Conservation (phyloP, 1,140 invertebrate genomes). For the Rhizoglyphus robini region DNA sequence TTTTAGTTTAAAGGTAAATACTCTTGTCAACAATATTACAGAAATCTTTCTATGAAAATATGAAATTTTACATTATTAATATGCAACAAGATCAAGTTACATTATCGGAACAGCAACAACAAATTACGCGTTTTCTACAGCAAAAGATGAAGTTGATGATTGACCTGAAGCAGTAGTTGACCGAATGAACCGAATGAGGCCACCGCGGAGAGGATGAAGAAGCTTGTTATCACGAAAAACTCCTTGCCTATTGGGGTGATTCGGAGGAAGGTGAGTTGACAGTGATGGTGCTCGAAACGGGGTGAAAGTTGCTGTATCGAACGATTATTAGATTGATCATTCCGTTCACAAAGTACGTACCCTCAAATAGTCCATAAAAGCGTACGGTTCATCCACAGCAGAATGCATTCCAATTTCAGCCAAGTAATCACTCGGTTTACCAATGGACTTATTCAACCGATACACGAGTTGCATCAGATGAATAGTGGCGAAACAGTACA, state of each 20-base stretch:
- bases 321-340: neutral
- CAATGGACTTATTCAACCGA: neutral
- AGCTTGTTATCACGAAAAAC: neutral
- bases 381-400: neutral
- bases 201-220: neutral
- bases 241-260: neutral
- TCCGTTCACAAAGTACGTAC: neutral
- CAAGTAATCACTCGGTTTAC: neutral
- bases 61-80: no score
- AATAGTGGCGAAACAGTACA: neutral
- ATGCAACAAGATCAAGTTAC: no score
- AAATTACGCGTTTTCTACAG: no score
- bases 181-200: conserved; percentile 5
- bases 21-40: no score
- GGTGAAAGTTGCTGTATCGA: neutral
- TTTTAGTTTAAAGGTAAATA: no score
- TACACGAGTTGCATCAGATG: neutral
- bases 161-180: neutral
- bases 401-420: neutral
- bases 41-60: no score
- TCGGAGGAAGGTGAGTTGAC: neutral
- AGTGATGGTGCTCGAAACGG: neutral
- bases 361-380: neutral
- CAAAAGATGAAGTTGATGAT: neutral
- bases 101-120: no score